Evolutionary conservation across 2,888 invertebrate genomes (phyloP), one percentile per base, ranked within the genome.

Genomic region (Andricus curvator): DNA sequence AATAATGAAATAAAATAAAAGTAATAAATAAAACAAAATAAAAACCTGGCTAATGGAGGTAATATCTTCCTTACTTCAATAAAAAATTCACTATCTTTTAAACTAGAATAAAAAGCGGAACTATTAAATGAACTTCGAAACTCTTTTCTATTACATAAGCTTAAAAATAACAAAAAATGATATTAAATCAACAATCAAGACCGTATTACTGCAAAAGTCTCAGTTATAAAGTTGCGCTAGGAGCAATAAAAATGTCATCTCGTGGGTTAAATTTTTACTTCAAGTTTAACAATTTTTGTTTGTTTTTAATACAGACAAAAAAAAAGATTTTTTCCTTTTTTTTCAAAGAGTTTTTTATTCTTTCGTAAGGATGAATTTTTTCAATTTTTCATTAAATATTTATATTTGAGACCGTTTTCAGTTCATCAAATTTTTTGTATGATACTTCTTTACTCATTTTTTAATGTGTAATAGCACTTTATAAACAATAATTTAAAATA

Each of bases 71-170:
- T 29, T 65, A 6, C 20, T 33, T 65, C 4, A 15, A 65, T 29
- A 33, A n/a, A 56, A n/a, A n/a, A 56, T n/a, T 2, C 2, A n/a
- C 8, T n/a, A 8, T 0, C 56, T 56, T 8, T 9, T 56, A 56
- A 56, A 20, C n/a, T 56, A n/a, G 11, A 56, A n/a, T n/a, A 37
- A 41, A 41, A 37, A 15, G n/a, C 20, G 6, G 0, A 66, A 37
- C 33, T 37, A 3, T 65, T 29, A 41, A 33, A 41, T 41, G 11
- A 41, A 67, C n/a, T 48, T 29, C 22, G 15, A 51, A 48, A 29
- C 48, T 25, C 9, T 70, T 70, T 70, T 48, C 44, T 20, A 22
- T 51, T 70, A 17, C 51, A 70, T n/a, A 70, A 70, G n/a, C 22
- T 37, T 22, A 67, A 37, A 56, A 3, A 56, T 56, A n/a, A 4